A percentile compares a stretch with the other conserved stretches of the same genome.
phyloP scores from a whole-genome alignment of 2,888 invertebrate genomes.

The Apamea monoglypha region DNA sequence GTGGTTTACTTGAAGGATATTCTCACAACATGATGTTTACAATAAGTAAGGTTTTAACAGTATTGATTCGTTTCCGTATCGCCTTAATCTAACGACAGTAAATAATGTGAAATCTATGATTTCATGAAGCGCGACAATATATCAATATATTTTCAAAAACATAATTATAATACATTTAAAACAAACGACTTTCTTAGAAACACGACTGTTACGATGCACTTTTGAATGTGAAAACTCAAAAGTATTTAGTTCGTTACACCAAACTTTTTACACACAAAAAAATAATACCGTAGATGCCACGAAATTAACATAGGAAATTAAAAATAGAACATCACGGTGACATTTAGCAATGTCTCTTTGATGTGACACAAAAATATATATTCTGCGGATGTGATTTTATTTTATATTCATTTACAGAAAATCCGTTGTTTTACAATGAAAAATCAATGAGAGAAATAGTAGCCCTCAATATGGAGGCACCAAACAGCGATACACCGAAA shows the following conservation, averaged over 20 bases:
- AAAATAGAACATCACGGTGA: constrained; percentile 68
- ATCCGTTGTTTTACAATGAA: constrained; percentile 63
- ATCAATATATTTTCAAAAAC: too few relatives aligned
- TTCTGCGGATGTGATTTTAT: constrained; percentile 60
- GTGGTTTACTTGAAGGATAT: too few relatives aligned
- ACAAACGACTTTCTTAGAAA: too few relatives aligned
- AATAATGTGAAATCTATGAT: not conserved
- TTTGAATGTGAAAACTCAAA: constrained; percentile 7
- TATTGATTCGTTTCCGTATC: not conserved
- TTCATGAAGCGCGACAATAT: too few relatives aligned
- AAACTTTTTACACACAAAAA: constrained; percentile 41
- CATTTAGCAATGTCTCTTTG: constrained; percentile 50
- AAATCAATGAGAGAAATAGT: constrained; percentile 37
- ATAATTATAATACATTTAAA: too few relatives aligned
- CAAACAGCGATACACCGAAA: constrained; percentile 76
- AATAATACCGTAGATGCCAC: constrained; percentile 31
- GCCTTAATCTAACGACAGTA: not conserved
- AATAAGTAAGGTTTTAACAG: too few relatives aligned
- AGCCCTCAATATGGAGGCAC: constrained; percentile 75
- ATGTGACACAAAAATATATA: constrained; percentile 48
- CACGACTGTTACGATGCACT: not conserved
- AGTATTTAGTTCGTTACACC: not conserved
- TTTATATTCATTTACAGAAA: constrained; percentile 33
- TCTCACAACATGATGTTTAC: too few relatives aligned
- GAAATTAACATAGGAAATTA: constrained; percentile 47